These are phyloP conservation scores for Meloe dianella DNA, from an alignment of 2,888 invertebrate species.

Conservation along the genomic window DNA sequence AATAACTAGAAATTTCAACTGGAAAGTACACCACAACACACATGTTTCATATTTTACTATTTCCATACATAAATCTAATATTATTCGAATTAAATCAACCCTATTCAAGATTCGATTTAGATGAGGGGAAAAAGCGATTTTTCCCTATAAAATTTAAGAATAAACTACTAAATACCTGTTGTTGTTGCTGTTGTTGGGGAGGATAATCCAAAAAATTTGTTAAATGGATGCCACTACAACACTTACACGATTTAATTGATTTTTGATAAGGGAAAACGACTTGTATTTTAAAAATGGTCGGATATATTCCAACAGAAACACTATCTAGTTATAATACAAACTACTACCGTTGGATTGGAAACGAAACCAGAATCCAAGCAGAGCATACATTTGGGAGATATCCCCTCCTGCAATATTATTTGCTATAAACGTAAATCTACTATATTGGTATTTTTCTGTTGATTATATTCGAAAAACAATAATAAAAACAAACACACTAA, in stretches of 20 bases:
- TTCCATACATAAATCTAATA: background rate
- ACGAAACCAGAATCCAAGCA: constrained; percentile 7
- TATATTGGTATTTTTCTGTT: background rate
- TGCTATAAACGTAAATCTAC: constrained; percentile 3
- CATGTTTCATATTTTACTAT: background rate
- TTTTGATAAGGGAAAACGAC: background rate
- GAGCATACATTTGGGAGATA: background rate
- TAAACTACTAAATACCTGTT: background rate
- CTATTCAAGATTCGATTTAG: background rate
- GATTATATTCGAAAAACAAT: background rate
- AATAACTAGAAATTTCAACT: constrained; percentile 4
- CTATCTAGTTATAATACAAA: constrained; percentile 2
- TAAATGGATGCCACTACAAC: background rate
- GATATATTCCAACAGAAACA: background rate
- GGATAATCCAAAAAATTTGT: background rate
- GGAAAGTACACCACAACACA: background rate
- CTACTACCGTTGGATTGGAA: constrained; percentile 7
- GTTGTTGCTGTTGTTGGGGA: background rate
- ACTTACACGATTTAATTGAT: background rate
- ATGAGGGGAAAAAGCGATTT: background rate
- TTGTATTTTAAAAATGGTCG: background rate
- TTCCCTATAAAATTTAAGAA: background rate
- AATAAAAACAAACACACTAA: background rate
- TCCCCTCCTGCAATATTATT: constrained; percentile 5
- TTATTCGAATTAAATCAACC: constrained; percentile 2